Percentiles rank a stretch among this genome's conserved stretches.
These are phyloP conservation scores for Meloidogyne chitwoodi DNA, from an alignment of 1,140 invertebrate species.

Conservation along the genomic window DNA sequence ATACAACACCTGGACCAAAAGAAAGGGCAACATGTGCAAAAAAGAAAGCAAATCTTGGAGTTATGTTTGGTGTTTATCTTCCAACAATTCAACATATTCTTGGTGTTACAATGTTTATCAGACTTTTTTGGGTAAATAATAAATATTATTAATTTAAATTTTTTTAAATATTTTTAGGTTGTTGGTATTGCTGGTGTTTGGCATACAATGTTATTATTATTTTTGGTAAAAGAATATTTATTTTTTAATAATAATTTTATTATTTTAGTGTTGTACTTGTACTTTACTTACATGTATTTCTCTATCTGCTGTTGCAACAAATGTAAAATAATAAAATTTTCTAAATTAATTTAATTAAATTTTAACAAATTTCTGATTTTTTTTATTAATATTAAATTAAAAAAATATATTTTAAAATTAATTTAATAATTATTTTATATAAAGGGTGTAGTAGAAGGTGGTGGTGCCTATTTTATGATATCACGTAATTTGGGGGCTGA, in stretches of 20 bases:
- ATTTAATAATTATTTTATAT: neutral
- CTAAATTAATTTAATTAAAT: neutral
- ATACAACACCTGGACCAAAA: conserved; percentile 56
- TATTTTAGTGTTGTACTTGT: conserved; percentile 49
- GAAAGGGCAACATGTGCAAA: conserved; percentile 56
- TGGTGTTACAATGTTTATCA: conserved; percentile 60
- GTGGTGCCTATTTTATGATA: conserved; percentile 99
- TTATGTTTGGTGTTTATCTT: conserved; percentile 60
- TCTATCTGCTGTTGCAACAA: conserved; percentile 97
- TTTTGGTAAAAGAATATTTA: conserved; percentile 17
- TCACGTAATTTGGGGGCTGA: conserved; percentile 92
- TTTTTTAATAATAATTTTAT: neutral
- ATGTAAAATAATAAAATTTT: conserved; percentile 65
- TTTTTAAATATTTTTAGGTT: conserved; percentile 3
- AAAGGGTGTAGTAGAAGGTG: conserved; percentile 75
- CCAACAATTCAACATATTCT: conserved; percentile 60
- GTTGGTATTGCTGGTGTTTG: conserved; percentile 49
- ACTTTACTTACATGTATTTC: conserved; percentile 96
- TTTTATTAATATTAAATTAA: neutral
- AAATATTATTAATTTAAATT: neutral
- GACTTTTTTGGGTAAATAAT: conserved; percentile 51
- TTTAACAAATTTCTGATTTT: neutral
- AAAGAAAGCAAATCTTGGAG: conserved; percentile 58
- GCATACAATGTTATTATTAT: conserved; percentile 44
- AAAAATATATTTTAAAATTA: too few relatives aligned